These are phyloP conservation scores for Callinectes sapidus DNA, from an alignment of 2,888 invertebrate species.

Conservation along the genomic window DNA sequence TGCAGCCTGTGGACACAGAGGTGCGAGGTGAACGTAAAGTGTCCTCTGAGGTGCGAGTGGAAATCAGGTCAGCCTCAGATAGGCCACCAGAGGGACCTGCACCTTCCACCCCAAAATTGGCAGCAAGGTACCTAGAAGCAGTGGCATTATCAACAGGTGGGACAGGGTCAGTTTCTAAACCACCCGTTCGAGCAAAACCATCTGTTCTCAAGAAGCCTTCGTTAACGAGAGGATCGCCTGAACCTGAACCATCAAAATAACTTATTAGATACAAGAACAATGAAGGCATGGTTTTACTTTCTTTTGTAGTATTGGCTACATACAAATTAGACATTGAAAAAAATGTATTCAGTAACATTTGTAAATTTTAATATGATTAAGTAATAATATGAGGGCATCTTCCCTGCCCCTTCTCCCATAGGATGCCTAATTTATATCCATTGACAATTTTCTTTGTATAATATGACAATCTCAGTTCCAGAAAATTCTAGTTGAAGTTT, in stretches of 20 bases:
- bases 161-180: slow-evolving; percentile 77
- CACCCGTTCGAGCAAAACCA: slow-evolving; percentile 87
- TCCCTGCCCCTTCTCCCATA: background rate
- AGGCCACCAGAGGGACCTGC: slow-evolving; percentile 74
- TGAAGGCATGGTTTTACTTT: background rate
- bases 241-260: slow-evolving; percentile 67
- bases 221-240: slow-evolving; percentile 75
- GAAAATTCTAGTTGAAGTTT: slow-evolving; percentile 36
- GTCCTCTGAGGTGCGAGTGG: slow-evolving; percentile 70
- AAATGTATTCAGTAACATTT: slow-evolving; percentile 29
- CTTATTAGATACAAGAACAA: background rate
- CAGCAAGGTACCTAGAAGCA: slow-evolving; percentile 81
- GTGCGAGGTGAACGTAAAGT: slow-evolving; percentile 56
- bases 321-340: background rate
- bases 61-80: slow-evolving; percentile 63
- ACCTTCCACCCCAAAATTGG: slow-evolving; percentile 81
- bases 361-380: slow-evolving; percentile 8
- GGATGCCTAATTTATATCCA: slow-evolving; percentile 36
- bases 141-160: slow-evolving; percentile 62
- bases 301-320: slow-evolving; percentile 3
- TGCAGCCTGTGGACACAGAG: slow-evolving; percentile 62
- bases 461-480: slow-evolving; percentile 49
- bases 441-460: slow-evolving; percentile 37
- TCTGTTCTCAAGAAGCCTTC: slow-evolving; percentile 85
- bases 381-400: background rate